These are phyloP conservation scores for Sturnus vulgaris DNA, from an alignment of 2,113 vertebrate genomes.

Conservation along the genomic window DNA sequence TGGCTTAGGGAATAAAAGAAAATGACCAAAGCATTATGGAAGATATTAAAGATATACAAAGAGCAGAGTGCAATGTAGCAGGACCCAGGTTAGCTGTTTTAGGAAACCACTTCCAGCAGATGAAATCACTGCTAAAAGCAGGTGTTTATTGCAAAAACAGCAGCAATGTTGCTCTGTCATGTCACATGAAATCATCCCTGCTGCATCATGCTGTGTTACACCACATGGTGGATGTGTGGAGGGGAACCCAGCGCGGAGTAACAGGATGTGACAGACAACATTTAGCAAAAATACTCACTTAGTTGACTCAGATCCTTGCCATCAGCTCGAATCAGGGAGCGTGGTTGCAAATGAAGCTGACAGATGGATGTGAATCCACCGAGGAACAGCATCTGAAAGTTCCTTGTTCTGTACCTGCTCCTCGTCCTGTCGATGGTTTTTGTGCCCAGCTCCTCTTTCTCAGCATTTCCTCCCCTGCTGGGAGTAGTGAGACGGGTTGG, in stretches of 20 bases:
- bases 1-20: neutral
- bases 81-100: neutral
- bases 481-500: neutral
- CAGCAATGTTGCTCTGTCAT: neutral
- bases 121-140: neutral
- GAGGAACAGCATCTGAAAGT: neutral
- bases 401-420: neutral
- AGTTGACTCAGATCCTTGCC: constrained; percentile 3
- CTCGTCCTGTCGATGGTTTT: neutral
- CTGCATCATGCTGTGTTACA: neutral
- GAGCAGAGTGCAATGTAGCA: neutral
- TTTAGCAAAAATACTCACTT: constrained; percentile 45
- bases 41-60: neutral
- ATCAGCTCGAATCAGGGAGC: constrained; percentile 39
- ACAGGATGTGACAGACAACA: constrained; percentile 62
- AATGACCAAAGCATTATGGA: accelerated
- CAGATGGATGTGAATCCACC: neutral
- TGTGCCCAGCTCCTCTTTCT: neutral
- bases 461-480: neutral
- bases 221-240: neutral
- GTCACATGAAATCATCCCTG: neutral
- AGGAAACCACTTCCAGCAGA: neutral
- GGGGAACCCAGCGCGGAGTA: neutral
- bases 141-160: neutral
- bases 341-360: neutral